Evolutionary conservation across 2,797 vertebrate species (phyloP).

Genomic region (Tapirus indicus): DNA sequence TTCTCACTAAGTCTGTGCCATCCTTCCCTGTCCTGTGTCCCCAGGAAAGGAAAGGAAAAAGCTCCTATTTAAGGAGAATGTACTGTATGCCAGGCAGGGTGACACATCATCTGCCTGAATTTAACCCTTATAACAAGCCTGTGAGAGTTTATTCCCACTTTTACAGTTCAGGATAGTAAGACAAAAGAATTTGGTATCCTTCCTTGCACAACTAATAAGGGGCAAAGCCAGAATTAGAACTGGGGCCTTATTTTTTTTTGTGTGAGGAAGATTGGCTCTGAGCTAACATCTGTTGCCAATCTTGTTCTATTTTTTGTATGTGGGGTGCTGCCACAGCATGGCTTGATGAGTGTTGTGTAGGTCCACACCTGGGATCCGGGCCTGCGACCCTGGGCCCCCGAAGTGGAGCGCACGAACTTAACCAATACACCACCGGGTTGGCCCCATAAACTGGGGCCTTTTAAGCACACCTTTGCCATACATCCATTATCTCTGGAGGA

Average conservation of each 20-base stretch:
- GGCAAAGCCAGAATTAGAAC: neutral
- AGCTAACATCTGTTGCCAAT: too few relatives aligned
- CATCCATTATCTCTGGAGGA: neutral
- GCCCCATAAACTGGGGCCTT: neutral
- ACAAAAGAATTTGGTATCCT: neutral
- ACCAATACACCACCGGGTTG: too few relatives aligned
- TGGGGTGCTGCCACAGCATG: too few relatives aligned
- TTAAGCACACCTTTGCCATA: neutral
- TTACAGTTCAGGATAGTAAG: neutral
- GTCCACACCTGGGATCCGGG: too few relatives aligned
- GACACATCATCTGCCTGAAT: neutral
- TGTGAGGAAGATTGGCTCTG: too few relatives aligned
- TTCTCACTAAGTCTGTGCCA: neutral
- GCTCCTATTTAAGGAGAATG: neutral
- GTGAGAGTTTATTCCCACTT: neutral
- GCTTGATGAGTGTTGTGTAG: too few relatives aligned
- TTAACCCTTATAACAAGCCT: neutral
- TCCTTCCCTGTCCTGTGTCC: neutral
- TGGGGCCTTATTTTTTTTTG: too few relatives aligned
- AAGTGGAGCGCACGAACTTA: too few relatives aligned
- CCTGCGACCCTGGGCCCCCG: too few relatives aligned
- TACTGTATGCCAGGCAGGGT: neutral
- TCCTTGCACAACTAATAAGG: neutral
- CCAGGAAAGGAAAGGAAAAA: neutral
- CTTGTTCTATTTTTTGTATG: too few relatives aligned